A percentile compares a stretch with the other conserved stretches of the same genome.
phyloP scores from a whole-genome alignment of 2,113 vertebrate species.

The Micronycteris hirsuta region DNA sequence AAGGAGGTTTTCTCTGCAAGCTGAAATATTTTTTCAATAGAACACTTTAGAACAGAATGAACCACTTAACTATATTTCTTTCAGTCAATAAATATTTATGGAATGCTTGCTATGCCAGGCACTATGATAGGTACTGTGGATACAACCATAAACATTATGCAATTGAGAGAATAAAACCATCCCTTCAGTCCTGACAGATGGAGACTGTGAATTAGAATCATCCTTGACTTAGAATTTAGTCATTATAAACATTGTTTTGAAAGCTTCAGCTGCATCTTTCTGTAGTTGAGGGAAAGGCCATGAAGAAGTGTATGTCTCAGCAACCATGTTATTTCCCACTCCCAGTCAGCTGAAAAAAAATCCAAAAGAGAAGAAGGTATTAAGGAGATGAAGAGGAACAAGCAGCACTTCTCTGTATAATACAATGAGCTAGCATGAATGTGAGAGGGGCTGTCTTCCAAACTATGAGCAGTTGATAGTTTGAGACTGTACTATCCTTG shows the following conservation, averaged over 20 bases:
- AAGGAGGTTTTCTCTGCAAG: slow-evolving; percentile 5
- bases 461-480: neutral
- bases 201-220: slow-evolving; percentile 45
- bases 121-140: neutral
- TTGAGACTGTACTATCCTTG: neutral
- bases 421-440: neutral
- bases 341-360: neutral
- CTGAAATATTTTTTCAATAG: neutral
- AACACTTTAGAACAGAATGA: slow-evolving; percentile 44
- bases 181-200: slow-evolving; percentile 39
- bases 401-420: neutral
- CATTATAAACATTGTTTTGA: slow-evolving; percentile 57
- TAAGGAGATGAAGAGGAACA: neutral
- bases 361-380: neutral
- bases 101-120: neutral
- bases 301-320: slow-evolving; percentile 45
- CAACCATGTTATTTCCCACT: slow-evolving; percentile 25
- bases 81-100: slow-evolving; percentile 63
- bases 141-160: slow-evolving; percentile 24
- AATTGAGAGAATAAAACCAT: slow-evolving; percentile 45
- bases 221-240: slow-evolving; percentile 50
- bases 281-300: slow-evolving; percentile 37
- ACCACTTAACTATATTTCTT: slow-evolving; percentile 22
- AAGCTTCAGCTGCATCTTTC: slow-evolving; percentile 50
- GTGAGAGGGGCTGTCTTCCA: neutral